Evolutionary conservation across 2,113 vertebrate species (phyloP).

Genomic region (Uria aalge): DNA sequence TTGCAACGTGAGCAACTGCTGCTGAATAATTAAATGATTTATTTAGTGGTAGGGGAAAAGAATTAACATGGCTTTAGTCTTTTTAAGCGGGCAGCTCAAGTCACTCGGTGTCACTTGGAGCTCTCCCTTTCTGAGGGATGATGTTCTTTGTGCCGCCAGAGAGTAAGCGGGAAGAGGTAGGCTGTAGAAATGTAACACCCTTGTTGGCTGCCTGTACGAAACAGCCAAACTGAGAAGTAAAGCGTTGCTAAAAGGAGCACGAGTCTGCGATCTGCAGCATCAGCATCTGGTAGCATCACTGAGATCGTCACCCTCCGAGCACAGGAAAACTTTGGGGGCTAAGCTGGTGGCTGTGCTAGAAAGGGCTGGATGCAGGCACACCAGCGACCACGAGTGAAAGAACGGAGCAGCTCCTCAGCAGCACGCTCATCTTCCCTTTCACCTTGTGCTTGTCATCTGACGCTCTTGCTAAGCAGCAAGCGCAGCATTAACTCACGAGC

Average conservation of each 20-base stretch:
- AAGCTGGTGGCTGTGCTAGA: background rate
- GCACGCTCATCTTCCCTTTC: background rate
- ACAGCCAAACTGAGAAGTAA: background rate
- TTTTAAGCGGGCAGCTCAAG: background rate
- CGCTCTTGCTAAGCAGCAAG: background rate
- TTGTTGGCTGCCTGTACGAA: background rate
- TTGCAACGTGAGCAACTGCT: background rate
- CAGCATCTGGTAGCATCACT: background rate
- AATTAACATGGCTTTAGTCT: background rate
- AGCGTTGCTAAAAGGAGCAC: background rate
- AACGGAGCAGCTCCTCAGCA: background rate
- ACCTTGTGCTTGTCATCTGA: no score
- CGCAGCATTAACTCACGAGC: fast-evolving
- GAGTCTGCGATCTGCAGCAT: background rate
- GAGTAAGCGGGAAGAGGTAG: background rate
- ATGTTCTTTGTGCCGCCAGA: background rate
- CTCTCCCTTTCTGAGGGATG: background rate
- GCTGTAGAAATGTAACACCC: background rate
- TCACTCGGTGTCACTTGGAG: fast-evolving
- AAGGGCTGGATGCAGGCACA: background rate
- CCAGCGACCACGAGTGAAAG: fast-evolving
- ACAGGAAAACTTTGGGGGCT: background rate
- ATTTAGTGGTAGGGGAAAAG: background rate
- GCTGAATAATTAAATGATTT: background rate
- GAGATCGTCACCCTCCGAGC: background rate